A percentile compares a stretch with the other conserved stretches of the same genome.
These are phyloP conservation scores for Graphium colonna DNA, from an alignment of 2,888 invertebrate genomes.

Conservation along the genomic window DNA sequence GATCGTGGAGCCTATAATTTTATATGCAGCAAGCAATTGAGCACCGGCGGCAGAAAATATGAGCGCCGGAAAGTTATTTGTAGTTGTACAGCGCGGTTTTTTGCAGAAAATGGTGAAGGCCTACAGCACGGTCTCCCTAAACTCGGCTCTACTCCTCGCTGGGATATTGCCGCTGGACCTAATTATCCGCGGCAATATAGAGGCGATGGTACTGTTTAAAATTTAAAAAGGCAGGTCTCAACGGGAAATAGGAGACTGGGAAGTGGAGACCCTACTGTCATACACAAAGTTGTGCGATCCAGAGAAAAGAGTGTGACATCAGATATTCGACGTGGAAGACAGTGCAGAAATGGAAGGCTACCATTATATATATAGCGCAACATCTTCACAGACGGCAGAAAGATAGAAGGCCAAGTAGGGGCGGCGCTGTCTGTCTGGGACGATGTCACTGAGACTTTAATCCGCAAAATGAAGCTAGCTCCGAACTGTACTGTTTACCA, in stretches of 20 bases:
- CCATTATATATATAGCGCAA: not conserved
- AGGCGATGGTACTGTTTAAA: slow-evolving; percentile 21
- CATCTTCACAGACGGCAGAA: not conserved
- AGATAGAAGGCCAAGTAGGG: not conserved
- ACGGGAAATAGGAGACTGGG: not conserved
- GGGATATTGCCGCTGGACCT: not conserved
- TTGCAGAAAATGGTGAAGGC: not conserved
- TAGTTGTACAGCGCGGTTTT: not conserved
- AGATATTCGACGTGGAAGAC: not conserved
- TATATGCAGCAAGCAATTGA: not conserved
- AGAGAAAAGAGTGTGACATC: not conserved
- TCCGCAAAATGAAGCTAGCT: not conserved
- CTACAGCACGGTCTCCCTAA: slow-evolving; percentile 20
- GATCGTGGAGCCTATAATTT: not conserved
- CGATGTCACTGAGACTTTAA: not conserved
- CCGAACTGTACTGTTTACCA: not conserved
- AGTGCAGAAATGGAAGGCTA: not conserved
- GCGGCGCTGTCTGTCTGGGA: not conserved
- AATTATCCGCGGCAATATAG: slow-evolving; percentile 25
- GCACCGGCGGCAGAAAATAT: not conserved
- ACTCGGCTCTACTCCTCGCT: not conserved
- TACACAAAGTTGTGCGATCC: too few species aligned
- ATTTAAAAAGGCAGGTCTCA: slow-evolving; percentile 1
- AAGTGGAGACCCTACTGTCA: not conserved
- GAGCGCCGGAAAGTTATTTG: not conserved